Evolutionary conservation across 92 coral and sea anemone species (phyloP), one percentile per base, ranked within the genome.

Genomic region (Phenganax marumi): DNA sequence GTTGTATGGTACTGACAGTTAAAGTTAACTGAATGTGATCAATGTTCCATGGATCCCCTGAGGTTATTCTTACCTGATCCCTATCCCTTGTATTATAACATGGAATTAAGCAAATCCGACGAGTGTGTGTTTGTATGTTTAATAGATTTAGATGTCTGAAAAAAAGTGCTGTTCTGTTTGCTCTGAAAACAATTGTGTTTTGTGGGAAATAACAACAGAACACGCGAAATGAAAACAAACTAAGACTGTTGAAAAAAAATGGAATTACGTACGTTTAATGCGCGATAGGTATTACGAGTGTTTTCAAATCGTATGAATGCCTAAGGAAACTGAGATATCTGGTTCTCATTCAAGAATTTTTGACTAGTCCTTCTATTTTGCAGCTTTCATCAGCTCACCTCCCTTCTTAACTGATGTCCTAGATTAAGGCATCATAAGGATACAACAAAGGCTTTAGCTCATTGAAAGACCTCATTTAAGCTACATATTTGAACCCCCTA

Each of bases 101-200:
- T 62, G 18, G 68, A 62, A 19, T 62, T 19, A 62, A 7, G 11
- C 18, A 58, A 58, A 58, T 62, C 26, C 68, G 10, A 0, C 22
- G 43, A 19, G 43, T 19, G 68, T 21, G 19, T 62, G 68, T 62
- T 62, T 62, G 68, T 62, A 13, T 62, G 43, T 62, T 62, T 62
- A 62, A 56, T 0, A n/a, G 68, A 62, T 62, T 62, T 62, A 66
- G 14, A 33, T 66, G 72, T 66, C 72, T 33, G 50, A 8, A 66
- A 33, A 33, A 66, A 56, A 76, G 81, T 76, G 68, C 18, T 54
- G 49, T 55, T 17, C 64, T 76, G 68, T 76, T 76, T 76, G 50
- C 47, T 54, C 6, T 23, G 43, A 76, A 39, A 76, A 76, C 81
- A 76, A 10, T 39, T 12, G 43, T 24, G 8, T 62, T 62, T n/a